Percentiles rank a stretch among this genome's conserved stretches.
These are phyloP conservation scores for Anolis sagrei DNA, from an alignment of 2,113 vertebrate species.

Conservation along the genomic window DNA sequence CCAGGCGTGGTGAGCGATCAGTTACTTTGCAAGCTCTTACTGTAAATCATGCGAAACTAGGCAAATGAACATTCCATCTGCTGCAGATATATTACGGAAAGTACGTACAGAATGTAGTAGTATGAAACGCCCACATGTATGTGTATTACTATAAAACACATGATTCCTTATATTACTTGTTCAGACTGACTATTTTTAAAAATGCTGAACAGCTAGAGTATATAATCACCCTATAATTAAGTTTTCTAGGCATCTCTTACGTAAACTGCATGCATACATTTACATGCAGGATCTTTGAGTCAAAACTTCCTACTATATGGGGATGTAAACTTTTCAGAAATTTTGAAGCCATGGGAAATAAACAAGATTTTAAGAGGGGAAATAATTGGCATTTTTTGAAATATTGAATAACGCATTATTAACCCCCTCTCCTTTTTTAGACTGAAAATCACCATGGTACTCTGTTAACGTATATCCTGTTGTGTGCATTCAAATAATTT, in stretches of 20 bases:
- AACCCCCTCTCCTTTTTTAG: no score
- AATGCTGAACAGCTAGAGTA: constrained; percentile 20
- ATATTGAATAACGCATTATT: no score
- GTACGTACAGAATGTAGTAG: not conserved
- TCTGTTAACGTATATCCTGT: no score
- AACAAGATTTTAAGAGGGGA: no score
- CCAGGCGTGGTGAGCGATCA: constrained; percentile 39
- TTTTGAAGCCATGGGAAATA: no score
- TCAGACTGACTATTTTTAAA: not conserved
- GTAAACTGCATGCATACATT: not conserved
- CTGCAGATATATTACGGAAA: constrained; percentile 24
- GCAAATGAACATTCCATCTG: constrained; percentile 54
- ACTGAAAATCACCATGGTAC: no score
- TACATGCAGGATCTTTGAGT: not conserved
- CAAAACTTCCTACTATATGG: no score
- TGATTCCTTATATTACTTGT: not conserved
- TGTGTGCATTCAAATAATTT: no score
- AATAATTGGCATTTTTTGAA: no score
- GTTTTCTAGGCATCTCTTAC: not conserved
- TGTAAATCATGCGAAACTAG: constrained; percentile 49
- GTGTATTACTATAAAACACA: not conserved
- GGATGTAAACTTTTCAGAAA: no score
- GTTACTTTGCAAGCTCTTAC: constrained; percentile 41
- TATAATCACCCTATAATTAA: constrained; percentile 14
- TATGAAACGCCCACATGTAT: not conserved